Evolutionary conservation across 2,888 invertebrate genomes (phyloP), one percentile per base, ranked within the genome.

Genomic region (Oegoconia quadripuncta): DNA sequence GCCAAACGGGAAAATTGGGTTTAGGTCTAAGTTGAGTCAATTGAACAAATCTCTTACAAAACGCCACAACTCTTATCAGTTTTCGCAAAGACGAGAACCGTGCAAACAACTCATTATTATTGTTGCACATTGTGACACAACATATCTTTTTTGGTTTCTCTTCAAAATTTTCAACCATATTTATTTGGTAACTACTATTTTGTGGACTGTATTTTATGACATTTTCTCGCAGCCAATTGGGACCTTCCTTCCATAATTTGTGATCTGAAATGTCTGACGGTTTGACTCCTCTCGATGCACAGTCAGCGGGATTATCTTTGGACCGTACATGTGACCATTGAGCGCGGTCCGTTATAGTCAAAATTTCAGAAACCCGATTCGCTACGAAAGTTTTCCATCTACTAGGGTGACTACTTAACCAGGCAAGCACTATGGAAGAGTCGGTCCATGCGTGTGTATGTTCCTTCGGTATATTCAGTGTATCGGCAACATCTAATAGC

Each of bases 251-350:
- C 39, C 32, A 23, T 5, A 46, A 9, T 13, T 44, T 27, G n/a
- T 46, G 48, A 12, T 48, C 46, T 8, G 23, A 23, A 8, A 3
- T 9, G 3, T 23, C 23, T 7, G 23, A 23, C 5, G 23, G 5
- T 23, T 8, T 23, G 4, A 8, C 49, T 46, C 47, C 49, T 13
- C 52, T 29, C 4, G 49, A 52, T 2, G 49, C 52, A 5, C 35
- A 33, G 26, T 52, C 49, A 3, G 53, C 51, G 11, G 51, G 51
- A 25, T 52, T 54, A 1, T 50, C 34, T 0, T 28, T 20, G 0
- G 50, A 37, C 7, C 12, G 5, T 0, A 48, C 39, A 27, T 48
- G 36, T 2, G 32, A 34, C 48, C 46, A 51, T 12, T 27, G 13
- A 23, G 3, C 12, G 9, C 9, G 11, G 18, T 42, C 44, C 3